Conservation (phyloP, 2,888 invertebrate species). For the Notodonta dromedarius region DNA sequence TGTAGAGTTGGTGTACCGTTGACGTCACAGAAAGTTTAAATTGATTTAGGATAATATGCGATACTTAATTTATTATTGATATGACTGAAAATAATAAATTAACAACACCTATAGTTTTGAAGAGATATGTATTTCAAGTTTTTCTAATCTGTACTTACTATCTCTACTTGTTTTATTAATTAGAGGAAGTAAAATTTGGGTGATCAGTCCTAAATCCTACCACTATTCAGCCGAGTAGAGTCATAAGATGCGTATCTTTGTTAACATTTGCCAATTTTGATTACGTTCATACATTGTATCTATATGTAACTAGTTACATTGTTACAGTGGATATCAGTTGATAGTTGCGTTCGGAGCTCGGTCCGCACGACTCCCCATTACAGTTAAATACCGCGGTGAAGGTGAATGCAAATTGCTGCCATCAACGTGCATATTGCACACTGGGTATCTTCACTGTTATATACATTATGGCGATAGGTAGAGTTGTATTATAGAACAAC, state of each 20-base stretch:
- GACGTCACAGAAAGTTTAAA: conserved; percentile 1
- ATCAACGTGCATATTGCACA: conserved; percentile 18
- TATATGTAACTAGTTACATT: not conserved
- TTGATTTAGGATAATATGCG: not conserved
- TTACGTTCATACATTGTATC: too few species aligned
- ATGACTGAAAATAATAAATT: too few species aligned
- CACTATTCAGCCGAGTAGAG: too few species aligned
- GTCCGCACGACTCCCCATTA: conserved; percentile 23
- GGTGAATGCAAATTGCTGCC: conserved; percentile 37
- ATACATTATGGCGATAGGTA: not conserved
- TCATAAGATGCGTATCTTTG: too few species aligned
- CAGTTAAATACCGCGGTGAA: conserved; percentile 31
- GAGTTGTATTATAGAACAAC: not conserved
- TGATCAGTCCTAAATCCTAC: too few species aligned
- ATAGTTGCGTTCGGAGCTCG: conserved; percentile 17
- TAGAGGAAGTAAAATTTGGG: too few species aligned
- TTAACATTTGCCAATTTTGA: too few species aligned
- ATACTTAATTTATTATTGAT: not conserved
- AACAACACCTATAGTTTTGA: too few species aligned
- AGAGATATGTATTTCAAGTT: too few species aligned
- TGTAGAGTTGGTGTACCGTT: conserved; percentile 10
- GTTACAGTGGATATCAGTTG: conserved; percentile 10
- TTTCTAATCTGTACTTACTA: too few species aligned
- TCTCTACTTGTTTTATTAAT: too few species aligned
- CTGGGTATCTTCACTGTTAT: conserved; percentile 10